Evolutionary conservation across 2,113 vertebrate genomes (phyloP).

Genomic region (Xenus cinereus): DNA sequence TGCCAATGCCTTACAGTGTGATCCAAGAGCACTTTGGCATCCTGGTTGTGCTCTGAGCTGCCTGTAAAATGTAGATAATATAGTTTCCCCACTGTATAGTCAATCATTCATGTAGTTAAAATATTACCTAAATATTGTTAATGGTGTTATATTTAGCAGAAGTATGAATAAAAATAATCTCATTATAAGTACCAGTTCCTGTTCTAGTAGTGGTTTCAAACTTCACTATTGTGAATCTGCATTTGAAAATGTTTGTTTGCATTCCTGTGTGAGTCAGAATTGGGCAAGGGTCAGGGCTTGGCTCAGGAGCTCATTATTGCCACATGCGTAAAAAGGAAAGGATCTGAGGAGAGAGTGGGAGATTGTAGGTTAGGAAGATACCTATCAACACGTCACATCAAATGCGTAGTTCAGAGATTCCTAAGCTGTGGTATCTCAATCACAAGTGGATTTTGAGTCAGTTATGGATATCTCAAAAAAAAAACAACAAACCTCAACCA

Average conservation of each 20-base stretch:
- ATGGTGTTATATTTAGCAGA: neutral
- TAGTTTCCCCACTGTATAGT: neutral
- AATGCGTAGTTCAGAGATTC: neutral
- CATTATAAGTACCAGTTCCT: neutral
- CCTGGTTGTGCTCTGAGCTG: neutral
- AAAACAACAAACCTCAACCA: rapidly evolving
- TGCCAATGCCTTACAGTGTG: neutral
- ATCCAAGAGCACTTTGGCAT: neutral
- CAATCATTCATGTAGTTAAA: neutral
- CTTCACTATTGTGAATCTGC: neutral
- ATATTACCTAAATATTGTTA: neutral
- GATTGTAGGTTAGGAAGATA: neutral
- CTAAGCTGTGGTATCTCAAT: neutral
- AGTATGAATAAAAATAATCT: neutral
- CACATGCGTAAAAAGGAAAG: neutral
- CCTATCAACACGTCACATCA: neutral
- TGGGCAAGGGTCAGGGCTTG: neutral
- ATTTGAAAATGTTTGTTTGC: neutral
- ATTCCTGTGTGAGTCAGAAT: neutral
- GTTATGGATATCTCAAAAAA: neutral
- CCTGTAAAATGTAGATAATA: neutral
- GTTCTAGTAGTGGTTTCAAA: neutral
- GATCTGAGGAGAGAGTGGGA: neutral
- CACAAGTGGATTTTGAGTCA: neutral
- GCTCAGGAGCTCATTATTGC: neutral